Percentiles rank a stretch among this genome's conserved stretches.
These are phyloP conservation scores for Anoncus sp. DNA, from an alignment of 2,888 invertebrate genomes.

Conservation along the genomic window DNA sequence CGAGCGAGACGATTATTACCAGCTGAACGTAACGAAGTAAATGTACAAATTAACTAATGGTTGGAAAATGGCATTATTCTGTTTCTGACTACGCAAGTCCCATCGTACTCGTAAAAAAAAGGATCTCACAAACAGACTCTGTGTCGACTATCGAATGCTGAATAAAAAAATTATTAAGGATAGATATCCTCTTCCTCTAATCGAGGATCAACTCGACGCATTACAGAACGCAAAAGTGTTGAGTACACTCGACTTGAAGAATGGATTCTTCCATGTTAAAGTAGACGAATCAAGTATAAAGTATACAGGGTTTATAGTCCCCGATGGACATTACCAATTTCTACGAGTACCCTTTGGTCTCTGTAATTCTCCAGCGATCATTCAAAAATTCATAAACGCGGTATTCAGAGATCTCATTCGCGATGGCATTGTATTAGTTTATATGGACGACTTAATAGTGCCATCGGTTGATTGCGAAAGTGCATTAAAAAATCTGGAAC, in stretches of 20 bases:
- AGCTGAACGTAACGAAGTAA: constrained; percentile 67
- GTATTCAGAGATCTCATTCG: constrained; percentile 62
- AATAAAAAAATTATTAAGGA: constrained; percentile 75
- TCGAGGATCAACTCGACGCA: constrained; percentile 54
- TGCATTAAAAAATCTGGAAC: constrained; percentile 26
- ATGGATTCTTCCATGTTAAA: constrained; percentile 71
- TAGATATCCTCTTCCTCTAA: no score
- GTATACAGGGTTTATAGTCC: constrained; percentile 69
- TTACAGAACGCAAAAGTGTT: constrained; percentile 54
- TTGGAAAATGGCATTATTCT: constrained; percentile 70
- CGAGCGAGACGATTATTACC: constrained; percentile 66
- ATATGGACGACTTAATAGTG: constrained; percentile 58
- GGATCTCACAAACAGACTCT: constrained; percentile 61
- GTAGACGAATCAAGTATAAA: constrained; percentile 63
- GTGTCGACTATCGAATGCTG: constrained; percentile 78
- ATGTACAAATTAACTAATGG: constrained; percentile 71
- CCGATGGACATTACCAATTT: constrained; percentile 69
- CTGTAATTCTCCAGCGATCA: constrained; percentile 66
- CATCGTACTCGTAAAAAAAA: constrained; percentile 67
- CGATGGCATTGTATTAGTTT: constrained; percentile 17
- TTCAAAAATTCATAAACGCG: constrained; percentile 63
- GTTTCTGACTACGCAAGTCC: constrained; percentile 73
- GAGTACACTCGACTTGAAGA: no score
- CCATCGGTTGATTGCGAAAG: constrained; percentile 45
- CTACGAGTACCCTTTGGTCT: no score